A percentile compares a stretch with the other conserved stretches of the same genome.
Conservation (phyloP, 2,113 vertebrate genomes). For the Australoheros scitulus region DNA sequence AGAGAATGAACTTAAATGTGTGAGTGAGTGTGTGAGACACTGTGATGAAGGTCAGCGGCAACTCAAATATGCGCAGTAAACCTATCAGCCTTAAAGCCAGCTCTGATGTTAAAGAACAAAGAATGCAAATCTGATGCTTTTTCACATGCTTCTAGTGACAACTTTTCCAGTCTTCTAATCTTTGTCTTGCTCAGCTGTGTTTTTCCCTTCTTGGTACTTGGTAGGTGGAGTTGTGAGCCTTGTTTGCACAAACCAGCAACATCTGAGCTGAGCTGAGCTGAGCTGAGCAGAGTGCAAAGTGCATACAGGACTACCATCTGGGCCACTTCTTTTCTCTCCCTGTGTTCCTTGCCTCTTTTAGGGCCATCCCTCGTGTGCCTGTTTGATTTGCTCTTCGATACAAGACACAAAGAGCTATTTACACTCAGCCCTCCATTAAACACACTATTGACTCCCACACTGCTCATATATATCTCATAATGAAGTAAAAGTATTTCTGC, state of each 20-base stretch:
- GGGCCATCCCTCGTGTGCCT: not conserved
- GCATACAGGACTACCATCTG: not conserved
- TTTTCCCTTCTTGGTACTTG: not conserved
- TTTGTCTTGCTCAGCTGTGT: not conserved
- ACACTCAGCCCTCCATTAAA: not conserved
- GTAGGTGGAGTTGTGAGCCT: not conserved
- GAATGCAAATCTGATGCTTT: not conserved
- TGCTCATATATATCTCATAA: too few relatives aligned
- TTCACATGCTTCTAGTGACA: not conserved
- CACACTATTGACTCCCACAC: not conserved
- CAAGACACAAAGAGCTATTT: not conserved
- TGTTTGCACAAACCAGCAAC: constrained; percentile 12
- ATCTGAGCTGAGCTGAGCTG: not conserved
- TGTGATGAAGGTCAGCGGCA: constrained; percentile 28
- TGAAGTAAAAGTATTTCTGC: too few relatives aligned
- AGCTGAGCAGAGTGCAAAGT: constrained; percentile 2
- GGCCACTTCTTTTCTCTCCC: not conserved
- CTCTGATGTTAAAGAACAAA: not conserved
- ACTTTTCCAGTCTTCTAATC: not conserved
- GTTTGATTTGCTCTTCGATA: not conserved
- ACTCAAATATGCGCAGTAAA: not conserved
- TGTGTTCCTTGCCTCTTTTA: not conserved
- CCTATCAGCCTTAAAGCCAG: not conserved
- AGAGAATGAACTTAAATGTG: constrained; percentile 3
- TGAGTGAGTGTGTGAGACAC: constrained; percentile 15